These are phyloP conservation scores for Pemphigus obesinymphae DNA, from an alignment of 1,140 invertebrate species.

Conservation along the genomic window DNA sequence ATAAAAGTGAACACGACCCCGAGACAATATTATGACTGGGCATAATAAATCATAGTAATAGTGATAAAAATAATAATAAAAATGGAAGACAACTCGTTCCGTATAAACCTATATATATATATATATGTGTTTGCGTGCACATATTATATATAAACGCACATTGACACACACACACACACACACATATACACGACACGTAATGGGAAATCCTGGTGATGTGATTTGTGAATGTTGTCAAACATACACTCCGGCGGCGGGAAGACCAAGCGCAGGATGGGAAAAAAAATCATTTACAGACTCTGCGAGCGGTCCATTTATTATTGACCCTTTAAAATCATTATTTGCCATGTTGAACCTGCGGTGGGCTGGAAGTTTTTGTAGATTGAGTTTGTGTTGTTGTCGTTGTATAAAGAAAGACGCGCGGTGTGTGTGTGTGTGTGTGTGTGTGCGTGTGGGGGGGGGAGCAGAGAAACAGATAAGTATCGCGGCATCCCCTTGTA, in stretches of 20 bases:
- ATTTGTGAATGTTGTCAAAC: conserved; percentile 38
- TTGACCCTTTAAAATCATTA: conserved; percentile 41
- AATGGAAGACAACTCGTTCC: neutral
- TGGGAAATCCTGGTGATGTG: conserved; percentile 31
- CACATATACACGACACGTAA: neutral
- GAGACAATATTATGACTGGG: conserved; percentile 35
- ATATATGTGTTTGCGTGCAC: too few species aligned
- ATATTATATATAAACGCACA: neutral
- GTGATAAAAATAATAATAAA: conserved; percentile 24
- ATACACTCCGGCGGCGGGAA: neutral
- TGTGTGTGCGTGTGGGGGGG: too few species aligned
- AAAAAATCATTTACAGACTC: conserved; percentile 39
- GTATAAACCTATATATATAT: neutral
- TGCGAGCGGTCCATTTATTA: conserved; percentile 42
- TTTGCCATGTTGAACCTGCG: conserved; percentile 37
- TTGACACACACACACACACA: neutral
- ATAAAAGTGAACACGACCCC: conserved; percentile 15
- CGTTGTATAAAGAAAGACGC: conserved; percentile 23
- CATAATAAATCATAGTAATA: conserved; percentile 38
- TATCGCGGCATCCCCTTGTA: conserved; percentile 37
- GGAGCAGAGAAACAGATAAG: conserved; percentile 8
- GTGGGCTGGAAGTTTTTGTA: conserved; percentile 19
- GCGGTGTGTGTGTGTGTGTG: too few species aligned
- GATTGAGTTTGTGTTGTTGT: neutral
- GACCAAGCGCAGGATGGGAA: neutral